Evolutionary conservation across 2,888 invertebrate genomes (phyloP).

Genomic region (Mesoligia furuncula): DNA sequence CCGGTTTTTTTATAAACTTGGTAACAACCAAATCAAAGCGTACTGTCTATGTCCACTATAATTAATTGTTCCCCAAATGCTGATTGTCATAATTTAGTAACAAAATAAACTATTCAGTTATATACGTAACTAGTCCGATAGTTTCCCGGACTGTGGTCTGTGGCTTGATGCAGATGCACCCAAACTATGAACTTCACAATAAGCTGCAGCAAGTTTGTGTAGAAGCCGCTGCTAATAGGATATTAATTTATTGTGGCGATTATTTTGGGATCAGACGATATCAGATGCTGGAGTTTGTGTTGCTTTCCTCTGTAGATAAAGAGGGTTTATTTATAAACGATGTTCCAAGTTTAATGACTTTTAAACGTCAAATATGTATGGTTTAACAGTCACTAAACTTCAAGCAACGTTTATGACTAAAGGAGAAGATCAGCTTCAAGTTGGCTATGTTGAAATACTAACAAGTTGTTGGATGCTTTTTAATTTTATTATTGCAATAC

Average conservation of each 20-base stretch:
- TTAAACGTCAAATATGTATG: too few relatives aligned
- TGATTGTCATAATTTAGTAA: not conserved
- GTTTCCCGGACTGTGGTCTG: conserved; percentile 44
- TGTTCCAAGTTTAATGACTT: too few relatives aligned
- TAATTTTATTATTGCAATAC: too few relatives aligned
- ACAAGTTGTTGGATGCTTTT: too few relatives aligned
- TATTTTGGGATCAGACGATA: conserved; percentile 14
- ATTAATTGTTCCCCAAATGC: not conserved
- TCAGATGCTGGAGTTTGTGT: not conserved
- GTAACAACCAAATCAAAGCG: not conserved
- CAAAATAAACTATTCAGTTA: not conserved
- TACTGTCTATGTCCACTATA: not conserved
- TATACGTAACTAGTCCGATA: conserved; percentile 25
- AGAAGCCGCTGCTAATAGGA: conserved; percentile 17
- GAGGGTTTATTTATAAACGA: too few relatives aligned
- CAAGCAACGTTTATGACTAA: too few relatives aligned
- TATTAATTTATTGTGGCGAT: conserved; percentile 34
- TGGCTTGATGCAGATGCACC: conserved; percentile 55
- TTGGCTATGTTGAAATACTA: too few relatives aligned
- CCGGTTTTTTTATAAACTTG: not conserved
- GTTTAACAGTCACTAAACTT: too few relatives aligned
- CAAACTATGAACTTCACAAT: conserved; percentile 42
- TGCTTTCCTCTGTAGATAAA: not conserved
- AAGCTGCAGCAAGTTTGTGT: conserved; percentile 28
- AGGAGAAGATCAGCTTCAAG: too few relatives aligned